Evolutionary conservation across 2,888 invertebrate species (phyloP).

Genomic region (Digitonthophagus gazella): DNA sequence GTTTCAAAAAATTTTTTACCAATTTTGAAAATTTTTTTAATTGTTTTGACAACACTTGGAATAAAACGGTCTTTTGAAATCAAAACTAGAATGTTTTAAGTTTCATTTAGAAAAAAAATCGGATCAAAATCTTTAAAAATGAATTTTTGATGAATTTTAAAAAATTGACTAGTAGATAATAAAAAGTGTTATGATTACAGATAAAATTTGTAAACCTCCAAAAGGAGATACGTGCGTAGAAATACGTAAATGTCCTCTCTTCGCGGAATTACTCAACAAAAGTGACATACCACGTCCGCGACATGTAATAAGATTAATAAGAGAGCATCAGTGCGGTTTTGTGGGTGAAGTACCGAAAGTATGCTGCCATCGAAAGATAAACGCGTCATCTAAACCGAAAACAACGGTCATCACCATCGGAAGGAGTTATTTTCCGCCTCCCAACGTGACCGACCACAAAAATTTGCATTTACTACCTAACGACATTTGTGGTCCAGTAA

Average conservation of each 20-base stretch:
- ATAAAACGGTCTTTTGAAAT: too few relatives aligned
- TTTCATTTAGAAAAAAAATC: too few relatives aligned
- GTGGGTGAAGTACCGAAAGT: constrained; percentile 53
- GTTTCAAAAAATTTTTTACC: too few relatives aligned
- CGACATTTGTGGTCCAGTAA: constrained; percentile 59
- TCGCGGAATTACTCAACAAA: constrained; percentile 40
- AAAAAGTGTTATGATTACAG: neutral
- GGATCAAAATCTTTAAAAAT: too few relatives aligned
- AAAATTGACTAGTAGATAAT: too few relatives aligned
- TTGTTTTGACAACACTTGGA: too few relatives aligned
- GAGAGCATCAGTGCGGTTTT: constrained; percentile 50
- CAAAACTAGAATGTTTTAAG: too few relatives aligned
- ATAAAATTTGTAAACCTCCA: constrained; percentile 32
- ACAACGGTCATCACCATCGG: neutral
- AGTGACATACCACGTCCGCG: constrained; percentile 40
- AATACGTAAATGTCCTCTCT: constrained; percentile 42
- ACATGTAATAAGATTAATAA: constrained; percentile 38
- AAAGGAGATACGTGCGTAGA: constrained; percentile 39
- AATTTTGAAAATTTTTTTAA: too few relatives aligned
- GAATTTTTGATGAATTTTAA: too few relatives aligned
- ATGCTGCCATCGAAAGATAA: constrained; percentile 50
- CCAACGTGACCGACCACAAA: constrained; percentile 46
- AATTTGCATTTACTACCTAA: constrained; percentile 47
- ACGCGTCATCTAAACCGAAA: neutral
- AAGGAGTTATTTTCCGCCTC: constrained; percentile 31